These are phyloP conservation scores for Rattus rattus DNA, from an alignment of 2,113 vertebrate genomes.

Conservation along the genomic window DNA sequence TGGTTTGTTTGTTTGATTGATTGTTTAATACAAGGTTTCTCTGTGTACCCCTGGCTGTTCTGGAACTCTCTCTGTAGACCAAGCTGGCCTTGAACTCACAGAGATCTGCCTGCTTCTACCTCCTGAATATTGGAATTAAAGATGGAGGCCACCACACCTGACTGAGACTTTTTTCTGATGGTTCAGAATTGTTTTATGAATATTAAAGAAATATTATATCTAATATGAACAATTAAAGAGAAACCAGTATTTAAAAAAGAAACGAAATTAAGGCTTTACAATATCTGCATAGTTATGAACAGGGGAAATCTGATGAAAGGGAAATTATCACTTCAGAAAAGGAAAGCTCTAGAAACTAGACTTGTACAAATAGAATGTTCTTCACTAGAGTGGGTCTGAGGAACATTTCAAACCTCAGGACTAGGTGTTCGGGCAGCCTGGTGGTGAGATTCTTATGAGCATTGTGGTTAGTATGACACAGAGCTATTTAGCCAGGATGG, in stretches of 20 bases:
- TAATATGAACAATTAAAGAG: constrained; percentile 80
- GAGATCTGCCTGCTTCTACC: no score
- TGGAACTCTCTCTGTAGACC: no score
- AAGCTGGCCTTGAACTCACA: no score
- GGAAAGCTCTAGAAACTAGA: constrained; percentile 33
- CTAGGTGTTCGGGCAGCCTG: neutral
- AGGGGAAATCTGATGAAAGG: constrained; percentile 76
- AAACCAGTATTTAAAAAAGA: constrained; percentile 78
- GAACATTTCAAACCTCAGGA: constrained; percentile 54
- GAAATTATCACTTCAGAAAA: constrained; percentile 68
- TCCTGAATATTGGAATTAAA: no score
- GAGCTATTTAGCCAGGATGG: fast-evolving
- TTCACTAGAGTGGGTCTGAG: constrained; percentile 19
- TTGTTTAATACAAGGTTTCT: no score
- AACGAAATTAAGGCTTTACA: constrained; percentile 80
- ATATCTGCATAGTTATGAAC: constrained; percentile 50
- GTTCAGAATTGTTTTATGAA: constrained; percentile 83
- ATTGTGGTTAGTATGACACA: neutral
- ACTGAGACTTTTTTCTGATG: constrained; percentile 42
- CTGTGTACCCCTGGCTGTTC: no score
- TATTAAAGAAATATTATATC: constrained; percentile 83
- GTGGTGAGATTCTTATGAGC: neutral
- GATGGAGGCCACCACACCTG: no score
- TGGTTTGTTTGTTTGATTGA: no score
- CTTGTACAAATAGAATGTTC: constrained; percentile 24